Evolutionary conservation across 1,140 invertebrate genomes (phyloP).

Genomic region (Neodiprion fabricii): DNA sequence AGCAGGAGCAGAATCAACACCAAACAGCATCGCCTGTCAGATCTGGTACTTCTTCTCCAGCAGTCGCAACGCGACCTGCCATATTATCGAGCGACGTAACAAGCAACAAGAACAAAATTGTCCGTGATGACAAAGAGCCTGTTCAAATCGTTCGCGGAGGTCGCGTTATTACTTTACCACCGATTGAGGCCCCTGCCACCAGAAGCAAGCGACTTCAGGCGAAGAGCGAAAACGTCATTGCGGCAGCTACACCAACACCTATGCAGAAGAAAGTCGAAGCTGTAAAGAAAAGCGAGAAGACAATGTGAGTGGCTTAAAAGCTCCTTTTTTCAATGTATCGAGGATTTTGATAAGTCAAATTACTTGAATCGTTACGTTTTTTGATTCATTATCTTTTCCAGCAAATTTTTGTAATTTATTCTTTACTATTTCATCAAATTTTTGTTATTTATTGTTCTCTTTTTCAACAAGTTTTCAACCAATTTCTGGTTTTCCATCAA

Average conservation of each 20-base stretch:
- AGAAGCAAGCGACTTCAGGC: constrained; percentile 61
- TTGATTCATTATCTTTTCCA: too few relatives aligned
- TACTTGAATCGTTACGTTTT: too few relatives aligned
- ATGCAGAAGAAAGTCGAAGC: constrained; percentile 26
- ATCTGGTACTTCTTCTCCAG: constrained; percentile 31
- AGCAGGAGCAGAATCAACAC: constrained; percentile 28
- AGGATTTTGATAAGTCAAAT: too few relatives aligned
- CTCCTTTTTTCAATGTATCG: neutral
- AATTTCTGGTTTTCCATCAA: too few relatives aligned
- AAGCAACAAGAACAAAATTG: constrained; percentile 19
- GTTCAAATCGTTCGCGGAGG: constrained; percentile 77
- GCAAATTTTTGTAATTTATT: too few relatives aligned
- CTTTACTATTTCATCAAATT: too few relatives aligned
- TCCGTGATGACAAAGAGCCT: constrained; percentile 61
- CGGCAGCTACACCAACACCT: too few relatives aligned
- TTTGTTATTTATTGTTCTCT: too few relatives aligned
- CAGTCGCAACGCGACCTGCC: constrained; percentile 27
- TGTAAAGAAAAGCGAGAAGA: constrained; percentile 34
- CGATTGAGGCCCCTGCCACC: constrained; percentile 80
- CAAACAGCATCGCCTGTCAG: neutral
- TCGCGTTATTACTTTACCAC: constrained; percentile 75
- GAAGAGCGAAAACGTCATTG: constrained; percentile 37
- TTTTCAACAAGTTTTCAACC: too few relatives aligned
- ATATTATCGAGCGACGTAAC: neutral
- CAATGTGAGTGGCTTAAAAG: constrained; percentile 14